Percentiles rank a stretch among this genome's conserved stretches.
Evolutionary conservation across 1,140 invertebrate genomes (phyloP).

Genomic region (Psilanteris sp.): DNA sequence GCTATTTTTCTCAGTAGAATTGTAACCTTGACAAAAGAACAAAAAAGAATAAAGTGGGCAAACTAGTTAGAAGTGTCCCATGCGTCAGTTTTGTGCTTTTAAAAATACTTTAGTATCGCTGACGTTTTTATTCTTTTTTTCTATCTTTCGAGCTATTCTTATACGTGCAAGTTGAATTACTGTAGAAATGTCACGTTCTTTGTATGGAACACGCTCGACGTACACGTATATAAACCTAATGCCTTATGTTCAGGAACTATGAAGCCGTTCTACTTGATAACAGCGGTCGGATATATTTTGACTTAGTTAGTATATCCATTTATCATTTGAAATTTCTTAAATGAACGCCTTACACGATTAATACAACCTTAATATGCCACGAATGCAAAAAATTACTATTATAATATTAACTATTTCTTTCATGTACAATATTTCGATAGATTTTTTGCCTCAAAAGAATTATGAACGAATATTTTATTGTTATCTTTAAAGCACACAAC

Average conservation of each 20-base stretch:
- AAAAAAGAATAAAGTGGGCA: constrained; percentile 25
- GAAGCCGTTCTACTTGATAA: constrained; percentile 21
- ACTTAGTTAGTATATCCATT: constrained; percentile 14
- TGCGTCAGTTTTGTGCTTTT: constrained; percentile 39
- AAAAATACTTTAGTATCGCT: constrained; percentile 59
- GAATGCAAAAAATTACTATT: too few species aligned
- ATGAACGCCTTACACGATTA: too few species aligned
- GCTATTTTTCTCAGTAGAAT: constrained; percentile 47
- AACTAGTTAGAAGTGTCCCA: constrained; percentile 4
- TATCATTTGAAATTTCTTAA: too few species aligned
- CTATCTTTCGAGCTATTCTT: not conserved
- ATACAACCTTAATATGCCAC: too few species aligned
- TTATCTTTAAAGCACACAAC: too few species aligned
- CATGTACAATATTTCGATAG: too few species aligned
- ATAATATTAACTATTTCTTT: too few species aligned
- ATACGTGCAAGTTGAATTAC: constrained; percentile 26
- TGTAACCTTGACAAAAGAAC: constrained; percentile 40
- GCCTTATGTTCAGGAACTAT: constrained; percentile 13
- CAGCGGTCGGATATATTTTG: constrained; percentile 13
- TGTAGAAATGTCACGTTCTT: constrained; percentile 64
- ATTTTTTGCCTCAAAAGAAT: too few species aligned
- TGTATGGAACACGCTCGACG: constrained; percentile 17
- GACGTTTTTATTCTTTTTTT: constrained; percentile 32
- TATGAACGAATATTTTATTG: too few species aligned
- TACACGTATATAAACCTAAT: constrained; percentile 26